Evolutionary conservation across 2,888 invertebrate species (phyloP), one percentile per base, ranked within the genome.

Genomic region (Microchrysa polita): DNA sequence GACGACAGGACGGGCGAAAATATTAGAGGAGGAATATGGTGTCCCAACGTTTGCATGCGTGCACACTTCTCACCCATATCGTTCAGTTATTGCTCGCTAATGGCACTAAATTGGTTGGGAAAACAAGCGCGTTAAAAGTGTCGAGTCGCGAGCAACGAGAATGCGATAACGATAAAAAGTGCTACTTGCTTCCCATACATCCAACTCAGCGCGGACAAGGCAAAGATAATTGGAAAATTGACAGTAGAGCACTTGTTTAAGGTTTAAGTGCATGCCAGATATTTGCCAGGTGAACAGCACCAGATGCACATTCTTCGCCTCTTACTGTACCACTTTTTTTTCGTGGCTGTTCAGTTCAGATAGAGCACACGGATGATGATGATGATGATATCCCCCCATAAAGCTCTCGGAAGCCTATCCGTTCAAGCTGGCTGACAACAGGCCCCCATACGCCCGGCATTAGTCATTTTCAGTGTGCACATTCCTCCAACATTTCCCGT

Each of bases 141-240:
- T 42, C 63, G 42, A 48, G 7, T 34, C 7, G 27, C 48, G 48
- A 40, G 63, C 40, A 40, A 18, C 55, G 22, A 55, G n/a, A 2
- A n/a, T n/a, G 27, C 27, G 27, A 63, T 5, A 42, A 7, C 63
- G 42, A 5, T n/a, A n/a, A 55, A 63, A 63, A 59, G 59, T 59
- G 67, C 42, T 16, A 42, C 4, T 34, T 34, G 27, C 27, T 27
- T 20, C 16, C 18, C 63, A 42, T n/a, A n/a, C n/a, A n/a, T n/a
- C n/a, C 40, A 63, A n/a, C 63, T 67, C 67, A 16, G 53, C 67
- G 53, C 67, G 53, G 40, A 67, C 67, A 67, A 44, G 55, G 67
- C 53, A 40, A 63, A 63, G 22, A 55, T 67, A 67, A 67, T 67
- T 67, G 55, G 44, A 67, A 67, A 67, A 67, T 52, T 67, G 67